These are phyloP conservation scores for Gymnocephalus cernua DNA, from an alignment of 2,113 vertebrate genomes.

Conservation along the genomic window DNA sequence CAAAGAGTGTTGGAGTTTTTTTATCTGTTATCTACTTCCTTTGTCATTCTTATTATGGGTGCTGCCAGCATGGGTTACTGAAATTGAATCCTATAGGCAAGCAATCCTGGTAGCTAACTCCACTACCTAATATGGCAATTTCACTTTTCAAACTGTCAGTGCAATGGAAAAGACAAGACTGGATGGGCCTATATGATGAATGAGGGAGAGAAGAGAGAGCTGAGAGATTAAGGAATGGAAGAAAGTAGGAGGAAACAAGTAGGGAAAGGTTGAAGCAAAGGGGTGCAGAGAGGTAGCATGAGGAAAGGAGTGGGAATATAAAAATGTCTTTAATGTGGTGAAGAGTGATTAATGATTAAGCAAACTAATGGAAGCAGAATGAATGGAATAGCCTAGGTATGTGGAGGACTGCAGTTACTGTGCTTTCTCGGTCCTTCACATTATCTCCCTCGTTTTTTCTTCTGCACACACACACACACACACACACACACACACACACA, in stretches of 20 bases:
- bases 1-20: neutral
- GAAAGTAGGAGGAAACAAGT: neutral
- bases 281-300: neutral
- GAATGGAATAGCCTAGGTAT: constrained; percentile 9
- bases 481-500: neutral
- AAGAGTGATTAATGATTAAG: constrained; percentile 29
- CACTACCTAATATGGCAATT: neutral
- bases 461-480: neutral
- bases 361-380: constrained; percentile 30
- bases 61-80: constrained; percentile 18
- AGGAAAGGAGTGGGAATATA: constrained; percentile 7
- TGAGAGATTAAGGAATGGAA: constrained; percentile 11
- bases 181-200: constrained; percentile 15
- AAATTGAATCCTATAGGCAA: constrained; percentile 21
- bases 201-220: constrained; percentile 2
- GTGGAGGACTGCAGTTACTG: constrained; percentile 17
- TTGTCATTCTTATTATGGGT: constrained; percentile 14
- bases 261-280: neutral
- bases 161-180: constrained; percentile 15
- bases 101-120: constrained; percentile 3
- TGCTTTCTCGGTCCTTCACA: neutral
- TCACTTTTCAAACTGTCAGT: constrained; percentile 28
- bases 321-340: constrained; percentile 22
- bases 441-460: neutral
- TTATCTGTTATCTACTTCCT: neutral